Evolutionary conservation across 2,113 vertebrate species (phyloP), one percentile per base, ranked within the genome.

Genomic region (Uria lomvia): DNA sequence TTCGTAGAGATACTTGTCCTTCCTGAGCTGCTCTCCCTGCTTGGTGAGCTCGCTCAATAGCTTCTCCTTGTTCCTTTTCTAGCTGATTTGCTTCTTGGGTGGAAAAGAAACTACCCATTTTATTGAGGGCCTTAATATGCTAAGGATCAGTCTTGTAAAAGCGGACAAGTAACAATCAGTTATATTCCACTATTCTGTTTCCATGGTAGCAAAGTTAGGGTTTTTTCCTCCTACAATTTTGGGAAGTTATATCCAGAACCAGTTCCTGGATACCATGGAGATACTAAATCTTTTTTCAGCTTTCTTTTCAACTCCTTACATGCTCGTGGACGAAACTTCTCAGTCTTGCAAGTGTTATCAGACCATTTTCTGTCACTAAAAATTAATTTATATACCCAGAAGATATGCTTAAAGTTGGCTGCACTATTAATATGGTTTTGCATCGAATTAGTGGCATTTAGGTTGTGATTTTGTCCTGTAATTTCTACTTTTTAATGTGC

Each of bases 231-330:
- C 55, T 86, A 70, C 88, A 91, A 10, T 77, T 95, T 92, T 91
- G 75, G 63, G 38, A 92, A 91, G 59, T 96, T 95, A 77, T 67
- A 95, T 95, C 56, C 85, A 92, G 93, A 94, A 81, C 20, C 63
- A 63, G 32, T 47, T 92, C 15, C 72, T 86, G 42, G 72, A 47
- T 94, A 71, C 94, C 94, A 96, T 96, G 94, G 95, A 96, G 94
- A 95, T 63, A 52, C 18, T 9, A 56, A 60, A 32, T 58, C 40
- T 88, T 91, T 96, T 84, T 94, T 89, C 68, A 86, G 59, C 65
- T 72, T 94, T 49, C 58, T 77, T 86, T 82, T 94, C n/a, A 71
- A 75, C 65, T 40, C 86, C 30, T 85, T 89, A 34, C 24, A 34
- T 84, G 73, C 56, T 86, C 59, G 36, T 63, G 56, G 80, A 78